A percentile compares a stretch with the other conserved stretches of the same genome.
phyloP scores from a whole-genome alignment of 1,140 invertebrate species.

The Potamilus streckersoni region DNA sequence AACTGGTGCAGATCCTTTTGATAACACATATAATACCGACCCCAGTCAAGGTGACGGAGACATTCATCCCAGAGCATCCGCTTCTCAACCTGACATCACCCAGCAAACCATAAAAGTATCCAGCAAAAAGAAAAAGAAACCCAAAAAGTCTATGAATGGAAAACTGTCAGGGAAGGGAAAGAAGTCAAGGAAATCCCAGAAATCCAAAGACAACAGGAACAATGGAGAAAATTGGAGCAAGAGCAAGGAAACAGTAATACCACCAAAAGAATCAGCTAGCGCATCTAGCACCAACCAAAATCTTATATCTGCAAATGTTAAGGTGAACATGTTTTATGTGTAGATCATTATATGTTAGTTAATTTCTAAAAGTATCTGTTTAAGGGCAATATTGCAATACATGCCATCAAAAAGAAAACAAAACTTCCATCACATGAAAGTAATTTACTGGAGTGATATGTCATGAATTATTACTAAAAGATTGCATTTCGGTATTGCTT shows the following conservation, averaged over 20 bases:
- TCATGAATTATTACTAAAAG: no score
- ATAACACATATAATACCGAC: slow-evolving; percentile 48
- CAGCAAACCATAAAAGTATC: neutral
- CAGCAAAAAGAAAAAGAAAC: neutral
- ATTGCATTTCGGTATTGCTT: no score
- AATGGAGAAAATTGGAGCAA: no score
- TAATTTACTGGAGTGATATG: no score
- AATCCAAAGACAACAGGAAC: slow-evolving; percentile 14
- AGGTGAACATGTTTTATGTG: neutral
- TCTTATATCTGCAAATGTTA: slow-evolving; percentile 3
- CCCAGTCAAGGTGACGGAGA: slow-evolving; percentile 15
- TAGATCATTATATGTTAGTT: slow-evolving; percentile 1
- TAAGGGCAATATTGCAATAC: neutral
- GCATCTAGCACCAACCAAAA: neutral
- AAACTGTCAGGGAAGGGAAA: no score
- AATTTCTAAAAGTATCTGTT: neutral
- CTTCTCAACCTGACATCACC: slow-evolving; percentile 1
- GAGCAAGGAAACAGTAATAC: slow-evolving; percentile 1
- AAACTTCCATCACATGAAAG: no score
- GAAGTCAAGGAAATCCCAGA: slow-evolving; percentile 25
- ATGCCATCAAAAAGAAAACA: no score
- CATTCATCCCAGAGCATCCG: neutral
- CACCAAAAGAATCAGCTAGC: slow-evolving; percentile 7
- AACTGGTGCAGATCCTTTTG: slow-evolving; percentile 28
- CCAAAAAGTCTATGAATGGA: neutral